phyloP scores from a whole-genome alignment of 2,113 vertebrate genomes.

The Leptosomus discolor region DNA sequence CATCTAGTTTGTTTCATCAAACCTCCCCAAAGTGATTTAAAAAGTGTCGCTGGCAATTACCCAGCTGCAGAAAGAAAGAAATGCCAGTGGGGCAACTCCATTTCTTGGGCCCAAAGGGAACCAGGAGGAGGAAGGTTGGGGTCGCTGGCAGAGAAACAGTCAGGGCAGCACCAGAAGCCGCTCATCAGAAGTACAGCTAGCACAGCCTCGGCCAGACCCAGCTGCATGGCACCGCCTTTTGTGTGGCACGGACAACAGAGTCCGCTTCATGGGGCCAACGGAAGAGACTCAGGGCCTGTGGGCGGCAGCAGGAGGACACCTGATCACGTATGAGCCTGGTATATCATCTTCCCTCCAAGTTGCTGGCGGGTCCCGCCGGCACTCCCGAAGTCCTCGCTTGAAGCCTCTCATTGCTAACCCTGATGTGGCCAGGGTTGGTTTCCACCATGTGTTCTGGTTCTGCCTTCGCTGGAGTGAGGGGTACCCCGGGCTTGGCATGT shows the following conservation, averaged over 20 bases:
- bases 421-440: not conserved
- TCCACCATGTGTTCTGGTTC: not conserved
- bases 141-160: not conserved
- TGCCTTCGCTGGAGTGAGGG: rapidly evolving
- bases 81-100: not conserved
- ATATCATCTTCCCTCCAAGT: not conserved
- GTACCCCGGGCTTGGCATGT: not conserved
- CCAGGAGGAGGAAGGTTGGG: not conserved
- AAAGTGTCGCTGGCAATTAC: slow-evolving; percentile 3
- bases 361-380: not conserved
- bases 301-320: not conserved
- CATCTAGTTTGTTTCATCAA: slow-evolving; percentile 44
- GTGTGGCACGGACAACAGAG: rapidly evolving
- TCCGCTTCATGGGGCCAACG: not conserved
- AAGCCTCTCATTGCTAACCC: not conserved
- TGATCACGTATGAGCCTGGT: not conserved
- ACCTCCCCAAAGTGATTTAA: slow-evolving; percentile 21
- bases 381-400: not conserved
- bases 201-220: rapidly evolving
- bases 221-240: not conserved
- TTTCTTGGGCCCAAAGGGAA: not conserved
- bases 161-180: not conserved
- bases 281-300: not conserved
- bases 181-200: not conserved
- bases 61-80: not conserved